Conservation (phyloP, 2,888 invertebrate species). For the Blomia tropicalis region DNA sequence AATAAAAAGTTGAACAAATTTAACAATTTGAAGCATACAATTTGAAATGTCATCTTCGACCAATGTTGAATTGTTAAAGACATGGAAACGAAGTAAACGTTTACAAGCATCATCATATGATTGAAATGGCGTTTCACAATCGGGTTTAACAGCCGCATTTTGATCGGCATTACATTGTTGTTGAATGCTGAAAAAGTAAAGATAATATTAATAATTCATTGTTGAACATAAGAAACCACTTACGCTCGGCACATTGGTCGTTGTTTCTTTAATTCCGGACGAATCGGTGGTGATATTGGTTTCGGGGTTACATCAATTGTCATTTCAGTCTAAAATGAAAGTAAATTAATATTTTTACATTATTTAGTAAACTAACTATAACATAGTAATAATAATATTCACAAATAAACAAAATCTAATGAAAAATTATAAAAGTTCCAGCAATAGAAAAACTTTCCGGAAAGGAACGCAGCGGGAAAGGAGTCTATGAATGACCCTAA, state of each 20-base stretch:
- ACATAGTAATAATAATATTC: too few relatives aligned
- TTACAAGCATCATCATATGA: constrained; percentile 52
- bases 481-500: not conserved
- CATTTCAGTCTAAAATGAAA: too few relatives aligned
- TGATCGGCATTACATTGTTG: constrained; percentile 59
- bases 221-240: not conserved
- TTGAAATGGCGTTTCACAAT: constrained; percentile 51
- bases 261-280: too few relatives aligned
- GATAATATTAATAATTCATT: not conserved
- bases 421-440: too few relatives aligned
- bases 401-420: too few relatives aligned
- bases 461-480: too few relatives aligned
- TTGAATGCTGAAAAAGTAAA: constrained; percentile 46
- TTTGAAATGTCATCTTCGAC: constrained; percentile 27
- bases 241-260: constrained; percentile 15
- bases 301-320: not conserved
- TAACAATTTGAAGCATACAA: constrained; percentile 30
- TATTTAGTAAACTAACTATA: too few relatives aligned
- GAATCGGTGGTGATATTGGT: too few relatives aligned
- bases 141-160: constrained; percentile 53
- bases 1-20: constrained; percentile 2
- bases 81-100: constrained; percentile 57
- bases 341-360: too few relatives aligned
- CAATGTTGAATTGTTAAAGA: constrained; percentile 46
- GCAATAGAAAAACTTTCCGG: too few relatives aligned